Evolutionary conservation across 2,888 invertebrate species (phyloP), one percentile per base, ranked within the genome.

Genomic region (Rhyacophila evoluta): DNA sequence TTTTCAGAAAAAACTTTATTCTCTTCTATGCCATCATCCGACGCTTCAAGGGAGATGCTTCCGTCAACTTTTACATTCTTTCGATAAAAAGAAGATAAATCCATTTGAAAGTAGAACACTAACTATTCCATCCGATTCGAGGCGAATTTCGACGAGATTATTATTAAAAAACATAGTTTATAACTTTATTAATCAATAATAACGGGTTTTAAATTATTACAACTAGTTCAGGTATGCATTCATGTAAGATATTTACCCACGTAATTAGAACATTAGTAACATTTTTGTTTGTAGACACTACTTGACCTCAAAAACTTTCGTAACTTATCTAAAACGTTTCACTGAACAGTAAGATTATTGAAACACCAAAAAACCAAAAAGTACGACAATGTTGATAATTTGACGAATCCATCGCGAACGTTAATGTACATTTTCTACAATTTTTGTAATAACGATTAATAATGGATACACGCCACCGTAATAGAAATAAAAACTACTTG

Each of bases 61-160:
- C 79, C 79, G 81, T 81, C 81, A 77, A 79, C 81, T 81, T 79
- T 81, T 81, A 77, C 80, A 79, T 79, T 79, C 79, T 81, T 81
- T 81, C 79, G 79, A 81, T 81, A 81, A 81, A 79, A 79, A 81
- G 75, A 75, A 75, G 73, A 75, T 78, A 76, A 76, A 75, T 80
- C 39, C 76, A 77, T 74, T 41, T 70, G 81, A 81, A 81, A 81
- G 78, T 79, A 69, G 81, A 75, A 33, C 81, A 75, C 75, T 6
- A 39, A 69, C 39, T 27, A 75, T 33, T 67, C 38, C 41, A 39
- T 41, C 76, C 38, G 36, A 38, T 72, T 75, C 39, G 68, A 39
- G 69, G 38, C 67, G 67, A 55, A 74, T 74, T 55, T 68, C 36
- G 38, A 67, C 28, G 38, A 67, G 38, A 73, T 74, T 74, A 74